These are phyloP conservation scores for Oscheius sp. DNA, from an alignment of 1,140 invertebrate genomes.

Conservation along the genomic window DNA sequence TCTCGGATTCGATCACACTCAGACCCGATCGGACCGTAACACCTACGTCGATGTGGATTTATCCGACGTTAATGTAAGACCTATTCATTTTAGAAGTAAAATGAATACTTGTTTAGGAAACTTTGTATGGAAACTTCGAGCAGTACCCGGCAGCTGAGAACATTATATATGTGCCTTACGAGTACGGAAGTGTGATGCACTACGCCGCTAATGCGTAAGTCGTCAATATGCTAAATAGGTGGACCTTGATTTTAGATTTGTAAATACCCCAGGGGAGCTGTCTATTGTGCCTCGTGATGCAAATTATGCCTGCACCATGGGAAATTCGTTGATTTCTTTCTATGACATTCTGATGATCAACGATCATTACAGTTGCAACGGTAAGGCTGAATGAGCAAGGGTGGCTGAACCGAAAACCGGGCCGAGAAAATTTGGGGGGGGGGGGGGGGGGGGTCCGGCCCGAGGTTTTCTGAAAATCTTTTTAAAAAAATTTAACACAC, in stretches of 20 bases:
- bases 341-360: constrained; percentile 20
- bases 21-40: constrained; percentile 21
- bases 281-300: not conserved
- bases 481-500: too few species aligned
- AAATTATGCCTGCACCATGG: constrained; percentile 21
- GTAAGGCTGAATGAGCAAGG: not conserved
- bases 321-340: constrained; percentile 6
- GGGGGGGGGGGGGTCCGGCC: too few species aligned
- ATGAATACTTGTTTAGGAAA: not conserved
- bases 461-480: too few species aligned
- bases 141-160: not conserved
- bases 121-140: constrained; percentile 9
- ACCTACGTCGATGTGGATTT: constrained; percentile 5
- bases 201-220: constrained; percentile 12
- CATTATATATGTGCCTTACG: constrained; percentile 2
- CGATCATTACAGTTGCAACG: constrained; percentile 13
- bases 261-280: too few species aligned
- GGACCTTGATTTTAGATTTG: too few species aligned
- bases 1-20: constrained; percentile 15
- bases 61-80: not conserved
- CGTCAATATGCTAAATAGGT: too few species aligned
- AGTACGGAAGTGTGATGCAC: constrained; percentile 24
- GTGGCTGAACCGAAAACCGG: too few species aligned
- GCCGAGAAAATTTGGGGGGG: too few species aligned
- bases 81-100: not conserved